Percentiles rank a stretch among this genome's conserved stretches.
phyloP scores from a whole-genome alignment of 2,797 vertebrate genomes.

The Bryconaethiops microstoma region DNA sequence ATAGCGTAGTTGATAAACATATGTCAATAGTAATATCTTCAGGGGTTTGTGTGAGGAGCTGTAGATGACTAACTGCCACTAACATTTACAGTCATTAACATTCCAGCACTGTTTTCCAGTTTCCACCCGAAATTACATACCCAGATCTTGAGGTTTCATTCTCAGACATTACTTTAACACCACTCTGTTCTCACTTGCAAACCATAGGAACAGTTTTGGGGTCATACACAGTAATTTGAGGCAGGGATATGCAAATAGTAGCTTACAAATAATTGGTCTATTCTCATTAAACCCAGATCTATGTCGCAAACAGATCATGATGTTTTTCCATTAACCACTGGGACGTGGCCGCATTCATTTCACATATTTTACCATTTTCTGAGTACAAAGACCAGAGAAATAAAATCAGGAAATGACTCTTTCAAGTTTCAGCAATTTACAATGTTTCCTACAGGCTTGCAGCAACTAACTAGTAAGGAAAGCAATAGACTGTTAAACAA shows the following conservation, averaged over 20 bases:
- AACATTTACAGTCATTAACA: neutral
- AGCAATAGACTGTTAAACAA: neutral
- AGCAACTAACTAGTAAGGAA: neutral
- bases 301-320: neutral
- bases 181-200: neutral
- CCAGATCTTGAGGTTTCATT: no score
- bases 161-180: no score
- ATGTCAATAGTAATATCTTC: neutral
- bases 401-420: neutral
- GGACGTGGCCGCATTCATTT: neutral
- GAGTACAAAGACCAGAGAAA: neutral
- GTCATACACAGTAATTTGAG: neutral
- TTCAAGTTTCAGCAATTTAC: neutral
- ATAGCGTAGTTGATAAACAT: neutral
- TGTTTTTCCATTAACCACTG: neutral
- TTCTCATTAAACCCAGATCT: neutral
- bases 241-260: neutral
- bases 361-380: neutral
- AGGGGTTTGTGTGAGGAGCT: neutral
- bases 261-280: slow-evolving; percentile 5
- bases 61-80: neutral
- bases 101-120: no score
- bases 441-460: neutral
- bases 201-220: neutral
- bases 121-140: no score